A percentile compares a stretch with the other conserved stretches of the same genome.
Conservation (phyloP, 2,888 invertebrate species). For the Conomelus anceps region DNA sequence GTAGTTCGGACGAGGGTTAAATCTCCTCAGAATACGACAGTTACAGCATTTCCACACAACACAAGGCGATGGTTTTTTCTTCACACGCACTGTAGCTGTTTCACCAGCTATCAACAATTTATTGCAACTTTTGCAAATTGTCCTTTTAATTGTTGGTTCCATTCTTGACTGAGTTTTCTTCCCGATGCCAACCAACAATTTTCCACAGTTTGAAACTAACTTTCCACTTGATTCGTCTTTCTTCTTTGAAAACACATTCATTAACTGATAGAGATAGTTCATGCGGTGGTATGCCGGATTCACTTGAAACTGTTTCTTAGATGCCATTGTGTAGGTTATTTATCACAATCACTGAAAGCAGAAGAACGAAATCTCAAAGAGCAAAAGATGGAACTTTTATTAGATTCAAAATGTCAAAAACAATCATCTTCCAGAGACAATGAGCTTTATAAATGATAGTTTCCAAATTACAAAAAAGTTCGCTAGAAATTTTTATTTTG, state of each 20-base stretch:
- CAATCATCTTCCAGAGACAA: background rate
- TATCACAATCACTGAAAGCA: conserved; percentile 1
- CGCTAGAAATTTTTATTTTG: too few species aligned
- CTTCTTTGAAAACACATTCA: conserved; percentile 37
- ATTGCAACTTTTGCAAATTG: conserved; percentile 53
- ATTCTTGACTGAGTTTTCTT: conserved; percentile 56
- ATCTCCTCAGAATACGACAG: conserved; percentile 43
- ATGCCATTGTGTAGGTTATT: background rate
- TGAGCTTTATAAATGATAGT: too few species aligned
- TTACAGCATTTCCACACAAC: conserved; percentile 47
- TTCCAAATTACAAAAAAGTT: too few species aligned
- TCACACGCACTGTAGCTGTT: conserved; percentile 48
- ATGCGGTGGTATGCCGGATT: conserved; percentile 62
- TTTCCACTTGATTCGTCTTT: conserved; percentile 42
- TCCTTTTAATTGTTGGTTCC: conserved; percentile 55
- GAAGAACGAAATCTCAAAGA: background rate
- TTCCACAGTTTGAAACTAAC: conserved; percentile 49
- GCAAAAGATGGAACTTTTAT: background rate
- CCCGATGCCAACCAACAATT: conserved; percentile 49
- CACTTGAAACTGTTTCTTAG: conserved; percentile 51
- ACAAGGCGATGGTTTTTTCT: conserved; percentile 44
- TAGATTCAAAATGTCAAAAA: background rate
- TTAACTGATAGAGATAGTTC: conserved; percentile 59
- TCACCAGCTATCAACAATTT: conserved; percentile 48
- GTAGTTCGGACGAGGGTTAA: conserved; percentile 42